Base-by-base conservation (phyloP, 2,888 invertebrate species). In the Eulithis testata region DNA sequence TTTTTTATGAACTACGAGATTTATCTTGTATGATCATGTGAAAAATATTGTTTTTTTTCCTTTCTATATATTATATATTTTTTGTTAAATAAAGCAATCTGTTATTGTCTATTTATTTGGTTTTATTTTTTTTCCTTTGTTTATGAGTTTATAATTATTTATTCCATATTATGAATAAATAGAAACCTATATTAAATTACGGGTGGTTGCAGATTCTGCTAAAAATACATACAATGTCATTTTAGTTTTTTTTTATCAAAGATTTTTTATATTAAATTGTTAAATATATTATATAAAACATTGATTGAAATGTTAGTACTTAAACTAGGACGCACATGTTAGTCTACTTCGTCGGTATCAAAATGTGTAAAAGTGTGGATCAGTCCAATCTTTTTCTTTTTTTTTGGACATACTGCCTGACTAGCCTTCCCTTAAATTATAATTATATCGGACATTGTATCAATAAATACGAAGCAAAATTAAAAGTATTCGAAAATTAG, bases 81-180 rank as follows among this genome's bases (percentile, higher is more conserved):
- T 92, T 93, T 93, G 93, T 93, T 93, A 92, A 92, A 93, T 93
- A 93, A 93, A 93, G 90, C 91, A 92, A 91, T 89, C 89, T 91
- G 93, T 93, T 93, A 93, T 92, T 91, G 91, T 92, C 91, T 87
- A 89, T 83, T 91, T 83, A 85, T 89, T 91, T 93, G 88, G 87
- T 90, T 91, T 91, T 88, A 79, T 79, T 79, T 83, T 82, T 73
- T 73, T 81, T 83, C 81, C 78, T 73, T 60, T 74, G 76, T 78
- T 77, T 74, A 68, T 76, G 70, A 73, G 62, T 64, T 66, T 77
- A 21, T 21, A 21, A 21, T 72, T 77, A 72, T 56, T 66, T 43
- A 12, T 27, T 49, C 14, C 11, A 12, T 11, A 37, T 14, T 45
- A 37, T 52, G 1, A 40, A 45, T 27, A 9, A 49, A 82, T 91